phyloP scores from a whole-genome alignment of 2,888 invertebrate species.

The Stenolophus ochropezus region DNA sequence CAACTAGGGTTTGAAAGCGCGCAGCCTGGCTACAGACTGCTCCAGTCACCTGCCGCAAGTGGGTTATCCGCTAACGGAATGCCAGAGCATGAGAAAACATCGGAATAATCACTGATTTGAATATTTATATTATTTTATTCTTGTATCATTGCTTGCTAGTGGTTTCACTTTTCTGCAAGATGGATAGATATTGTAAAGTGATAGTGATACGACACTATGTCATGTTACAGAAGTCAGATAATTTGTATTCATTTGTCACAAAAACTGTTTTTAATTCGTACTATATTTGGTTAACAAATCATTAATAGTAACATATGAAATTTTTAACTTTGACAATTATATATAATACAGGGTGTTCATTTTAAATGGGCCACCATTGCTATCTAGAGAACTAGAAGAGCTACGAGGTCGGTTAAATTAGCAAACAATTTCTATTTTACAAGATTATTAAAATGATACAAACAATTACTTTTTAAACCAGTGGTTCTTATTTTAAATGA shows the following conservation, averaged over 20 bases:
- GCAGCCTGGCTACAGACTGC: background rate
- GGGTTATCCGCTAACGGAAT: conserved; percentile 56
- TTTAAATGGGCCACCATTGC: too few relatives aligned
- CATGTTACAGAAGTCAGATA: background rate
- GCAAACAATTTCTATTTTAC: too few relatives aligned
- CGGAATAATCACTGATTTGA: conserved; percentile 5
- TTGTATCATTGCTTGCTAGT: background rate
- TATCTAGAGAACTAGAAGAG: too few relatives aligned
- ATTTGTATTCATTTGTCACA: background rate
- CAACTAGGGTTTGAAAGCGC: background rate
- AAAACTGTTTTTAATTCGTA: background rate
- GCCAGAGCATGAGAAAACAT: conserved; percentile 29
- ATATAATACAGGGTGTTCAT: too few relatives aligned
- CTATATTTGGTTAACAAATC: too few relatives aligned
- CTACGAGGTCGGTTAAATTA: too few relatives aligned
- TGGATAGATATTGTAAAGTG: background rate
- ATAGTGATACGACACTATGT: background rate
- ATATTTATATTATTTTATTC: conserved; percentile 31
- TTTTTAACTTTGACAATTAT: too few relatives aligned
- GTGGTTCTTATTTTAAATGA: too few relatives aligned
- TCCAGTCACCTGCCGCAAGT: conserved; percentile 54
- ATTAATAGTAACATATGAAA: too few relatives aligned
- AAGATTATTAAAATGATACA: too few relatives aligned
- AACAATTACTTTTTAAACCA: too few relatives aligned
- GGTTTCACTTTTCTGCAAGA: background rate